Evolutionary conservation across 2,797 vertebrate genomes (phyloP), one percentile per base, ranked within the genome.

Genomic region (Pangasius sanitwongsei): DNA sequence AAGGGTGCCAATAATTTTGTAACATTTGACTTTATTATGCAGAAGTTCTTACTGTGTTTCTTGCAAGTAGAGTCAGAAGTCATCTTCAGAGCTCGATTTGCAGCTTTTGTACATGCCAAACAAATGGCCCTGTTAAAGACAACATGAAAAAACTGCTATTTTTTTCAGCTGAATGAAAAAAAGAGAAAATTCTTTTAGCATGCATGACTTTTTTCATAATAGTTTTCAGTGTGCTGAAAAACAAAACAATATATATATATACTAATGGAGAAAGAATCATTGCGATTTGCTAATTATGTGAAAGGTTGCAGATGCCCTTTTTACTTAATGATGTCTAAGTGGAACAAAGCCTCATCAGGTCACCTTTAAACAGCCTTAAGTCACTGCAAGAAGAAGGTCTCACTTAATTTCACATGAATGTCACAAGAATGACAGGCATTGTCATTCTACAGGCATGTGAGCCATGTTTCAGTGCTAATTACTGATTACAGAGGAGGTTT

Each of bases 101-200:
- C 95, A 59, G 96, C 94, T 23, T 94, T 89, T 0, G 97, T 97
- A 87, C 97, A 97, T 0, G 97, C 96, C 77, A 97, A 92, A 88
- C 97, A 97, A 90, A 98, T 95, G 0, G 97, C 96, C 90, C 97
- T 97, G 92, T 89, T 34, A 53, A 25, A 23, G 31, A 23, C 5
- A 87, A 13, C 87, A 8, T 20, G 86, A 13, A 72, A 31, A 88
- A n/a, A 6, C 44, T 31, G 16, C 7, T 37, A 15, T 41, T 44
- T 82, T 57, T 65, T 28, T 41, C 61, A 41, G 70, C 8, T 53
- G 23, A 77, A 28, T 53, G 23, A 31, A 59, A 55, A 57, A 57
- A 77, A 37, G 23, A n/a, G 11, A 11, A 53, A 85, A 48, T 37
- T 20, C 20, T 50, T 69, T 63, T 31, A 18, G 13, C n/a, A 81